These are phyloP conservation scores for Zoanthus sociatus DNA, from an alignment of 92 coral and sea anemone genomes.

Conservation along the genomic window DNA sequence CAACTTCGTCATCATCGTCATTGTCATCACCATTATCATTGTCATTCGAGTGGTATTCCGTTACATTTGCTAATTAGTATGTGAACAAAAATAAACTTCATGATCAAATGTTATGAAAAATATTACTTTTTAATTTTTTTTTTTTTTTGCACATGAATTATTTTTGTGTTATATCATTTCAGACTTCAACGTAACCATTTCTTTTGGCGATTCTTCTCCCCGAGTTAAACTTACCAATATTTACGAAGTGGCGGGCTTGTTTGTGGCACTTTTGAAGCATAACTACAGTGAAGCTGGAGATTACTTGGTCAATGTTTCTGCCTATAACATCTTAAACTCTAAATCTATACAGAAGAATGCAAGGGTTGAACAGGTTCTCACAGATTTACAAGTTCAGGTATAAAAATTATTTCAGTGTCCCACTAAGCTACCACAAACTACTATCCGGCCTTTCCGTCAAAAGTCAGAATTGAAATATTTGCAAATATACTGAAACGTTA, in stretches of 20 bases:
- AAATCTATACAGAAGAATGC: constrained; percentile 54
- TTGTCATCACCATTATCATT: no score
- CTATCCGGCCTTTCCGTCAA: no score
- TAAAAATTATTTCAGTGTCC: background rate
- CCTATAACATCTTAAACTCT: constrained; percentile 58
- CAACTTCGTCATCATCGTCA: no score
- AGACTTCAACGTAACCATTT: constrained; percentile 50
- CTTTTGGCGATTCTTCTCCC: constrained; percentile 48
- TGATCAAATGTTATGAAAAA: background rate
- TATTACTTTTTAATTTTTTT: background rate
- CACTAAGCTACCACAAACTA: no score
- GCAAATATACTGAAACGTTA: no score
- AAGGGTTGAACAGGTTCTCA: constrained; percentile 64
- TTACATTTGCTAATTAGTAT: no score
- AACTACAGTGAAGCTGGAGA: constrained; percentile 68
- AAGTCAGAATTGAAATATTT: no score
- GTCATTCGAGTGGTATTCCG: no score
- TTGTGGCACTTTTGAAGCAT: constrained; percentile 65
- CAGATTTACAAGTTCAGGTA: constrained; percentile 68
- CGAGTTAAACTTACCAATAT: constrained; percentile 32
- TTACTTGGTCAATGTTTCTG: constrained; percentile 67
- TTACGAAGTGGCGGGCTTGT: constrained; percentile 61
- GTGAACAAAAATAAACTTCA: no score
- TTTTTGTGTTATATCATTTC: background rate
- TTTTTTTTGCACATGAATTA: background rate